Conservation (phyloP, 2,113 vertebrate species). For the Gobiocypris rarus region DNA sequence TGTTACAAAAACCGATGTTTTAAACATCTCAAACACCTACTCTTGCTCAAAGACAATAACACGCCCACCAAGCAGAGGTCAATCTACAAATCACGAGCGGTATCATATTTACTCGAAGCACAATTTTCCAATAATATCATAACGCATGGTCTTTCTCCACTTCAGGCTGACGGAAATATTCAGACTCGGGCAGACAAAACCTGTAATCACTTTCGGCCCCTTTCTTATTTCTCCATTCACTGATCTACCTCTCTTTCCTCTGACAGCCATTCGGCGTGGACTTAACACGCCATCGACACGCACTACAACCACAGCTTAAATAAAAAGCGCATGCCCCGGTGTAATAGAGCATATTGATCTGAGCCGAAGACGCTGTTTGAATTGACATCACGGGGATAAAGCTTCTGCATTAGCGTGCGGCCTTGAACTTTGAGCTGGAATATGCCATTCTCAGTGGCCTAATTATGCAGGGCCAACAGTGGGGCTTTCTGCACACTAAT, state of each 20-base stretch:
- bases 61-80: neutral
- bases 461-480: constrained; percentile 69
- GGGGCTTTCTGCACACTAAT: constrained; percentile 66
- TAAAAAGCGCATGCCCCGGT: constrained; percentile 34
- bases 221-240: constrained; percentile 55
- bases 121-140: constrained; percentile 6
- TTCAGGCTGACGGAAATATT: neutral
- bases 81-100: neutral
- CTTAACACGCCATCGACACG: constrained; percentile 45
- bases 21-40: neutral
- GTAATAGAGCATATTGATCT: constrained; percentile 37
- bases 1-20: neutral
- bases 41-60: neutral
- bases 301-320: constrained; percentile 47
- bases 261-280: constrained; percentile 45
- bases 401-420: constrained; percentile 65
- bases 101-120: neutral
- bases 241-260: constrained; percentile 39
- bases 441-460: constrained; percentile 65
- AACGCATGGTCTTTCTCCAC: neutral
- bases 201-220: constrained; percentile 44
- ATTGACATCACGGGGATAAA: constrained; percentile 71
- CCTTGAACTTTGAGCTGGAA: constrained; percentile 75
- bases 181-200: constrained; percentile 41
- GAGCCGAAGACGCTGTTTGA: constrained; percentile 60